Percentiles rank a stretch among this genome's conserved stretches.
phyloP scores from a whole-genome alignment of 2,888 invertebrate species.

The Luperina testacea region DNA sequence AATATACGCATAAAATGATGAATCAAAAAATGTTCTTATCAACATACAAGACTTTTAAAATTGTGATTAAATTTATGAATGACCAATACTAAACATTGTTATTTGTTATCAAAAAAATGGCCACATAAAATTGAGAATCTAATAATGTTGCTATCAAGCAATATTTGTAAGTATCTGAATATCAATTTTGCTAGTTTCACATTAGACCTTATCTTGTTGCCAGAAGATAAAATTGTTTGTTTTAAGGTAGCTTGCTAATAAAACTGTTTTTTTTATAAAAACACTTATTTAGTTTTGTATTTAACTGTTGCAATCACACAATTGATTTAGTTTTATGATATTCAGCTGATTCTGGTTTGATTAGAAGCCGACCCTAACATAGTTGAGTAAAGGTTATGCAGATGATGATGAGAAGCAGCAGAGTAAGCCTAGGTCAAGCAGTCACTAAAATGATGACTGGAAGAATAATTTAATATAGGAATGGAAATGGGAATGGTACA shows the following conservation, averaged over 20 bases:
- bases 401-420: neutral
- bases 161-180: neutral
- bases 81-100: neutral
- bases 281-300: neutral
- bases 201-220: slow-evolving; percentile 44
- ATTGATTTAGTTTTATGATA: slow-evolving; percentile 1
- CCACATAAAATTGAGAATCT: neutral
- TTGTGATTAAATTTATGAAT: no score
- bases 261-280: neutral
- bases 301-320: neutral
- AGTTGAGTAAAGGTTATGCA: neutral
- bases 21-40: no score
- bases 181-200: slow-evolving; percentile 13
- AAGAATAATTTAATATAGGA: neutral
- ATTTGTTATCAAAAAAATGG: neutral
- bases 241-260: slow-evolving; percentile 11
- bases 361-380: neutral
- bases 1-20: neutral
- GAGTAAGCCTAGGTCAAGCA: neutral
- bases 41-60: no score
- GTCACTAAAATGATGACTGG: neutral
- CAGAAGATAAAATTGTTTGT: slow-evolving; percentile 42
- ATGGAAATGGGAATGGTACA: no score
- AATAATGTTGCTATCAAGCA: slow-evolving; percentile 1
- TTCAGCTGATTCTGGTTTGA: neutral